Conservation (phyloP, 2,113 vertebrate genomes). For the Muntiacus reevesi region DNA sequence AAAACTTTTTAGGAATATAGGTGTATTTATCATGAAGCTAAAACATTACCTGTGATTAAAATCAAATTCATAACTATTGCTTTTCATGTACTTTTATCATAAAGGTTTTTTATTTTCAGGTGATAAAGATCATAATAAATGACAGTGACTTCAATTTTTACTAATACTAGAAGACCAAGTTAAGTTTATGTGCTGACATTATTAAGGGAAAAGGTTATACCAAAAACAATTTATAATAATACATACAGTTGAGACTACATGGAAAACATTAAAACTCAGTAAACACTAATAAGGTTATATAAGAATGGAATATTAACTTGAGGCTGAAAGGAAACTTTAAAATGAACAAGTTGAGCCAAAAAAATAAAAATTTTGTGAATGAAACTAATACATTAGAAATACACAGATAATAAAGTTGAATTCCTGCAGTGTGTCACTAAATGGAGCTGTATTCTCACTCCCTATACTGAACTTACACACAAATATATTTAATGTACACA, state of each 20-base stretch:
- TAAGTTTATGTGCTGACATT: not conserved
- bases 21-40: not conserved
- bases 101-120: not conserved
- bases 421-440: not conserved
- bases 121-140: not conserved
- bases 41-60: not conserved
- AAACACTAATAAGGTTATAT: not conserved
- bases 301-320: not conserved
- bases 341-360: not conserved
- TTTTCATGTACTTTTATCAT: not conserved
- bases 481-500: not conserved
- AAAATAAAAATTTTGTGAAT: not conserved
- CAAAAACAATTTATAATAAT: not conserved
- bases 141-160: not conserved
- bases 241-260: not conserved
- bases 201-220: not conserved
- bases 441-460: not conserved
- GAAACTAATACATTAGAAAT: not conserved
- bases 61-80: not conserved
- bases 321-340: not conserved
- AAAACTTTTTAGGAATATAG: not conserved
- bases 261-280: not conserved
- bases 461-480: not conserved
- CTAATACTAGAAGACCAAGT: not conserved
- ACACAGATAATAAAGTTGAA: not conserved